Percentiles rank a stretch among this genome's conserved stretches.
phyloP scores from a whole-genome alignment of 2,888 invertebrate genomes.

The Dicyrtoma fusca region DNA sequence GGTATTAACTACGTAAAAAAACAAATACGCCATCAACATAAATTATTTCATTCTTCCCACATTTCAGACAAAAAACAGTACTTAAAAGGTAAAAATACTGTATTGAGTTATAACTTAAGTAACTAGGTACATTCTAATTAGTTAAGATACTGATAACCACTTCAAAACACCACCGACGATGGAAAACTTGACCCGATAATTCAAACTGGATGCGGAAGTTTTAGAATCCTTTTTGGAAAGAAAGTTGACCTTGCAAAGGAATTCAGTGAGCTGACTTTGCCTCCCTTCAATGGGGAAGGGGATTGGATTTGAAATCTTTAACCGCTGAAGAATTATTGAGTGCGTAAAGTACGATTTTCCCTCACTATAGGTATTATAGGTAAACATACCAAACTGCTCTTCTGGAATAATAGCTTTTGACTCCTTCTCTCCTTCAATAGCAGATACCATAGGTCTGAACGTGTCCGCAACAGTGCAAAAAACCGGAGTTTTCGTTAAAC shows the following conservation, averaged over 20 bases:
- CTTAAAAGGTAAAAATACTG: too few species aligned
- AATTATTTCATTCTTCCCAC: too few species aligned
- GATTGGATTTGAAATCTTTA: conserved; percentile 15
- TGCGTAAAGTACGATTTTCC: conserved; percentile 39
- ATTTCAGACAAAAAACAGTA: too few species aligned
- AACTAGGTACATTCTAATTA: too few species aligned
- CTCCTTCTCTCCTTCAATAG: background rate
- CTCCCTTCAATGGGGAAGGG: background rate
- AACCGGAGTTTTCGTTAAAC: conserved; percentile 39
- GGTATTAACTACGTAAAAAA: too few species aligned
- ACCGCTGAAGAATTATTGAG: conserved; percentile 27
- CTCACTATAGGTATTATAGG: conserved; percentile 40
- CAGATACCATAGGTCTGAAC: background rate
- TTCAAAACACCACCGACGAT: conserved; percentile 53
- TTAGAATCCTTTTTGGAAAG: conserved; percentile 50
- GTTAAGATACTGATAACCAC: too few species aligned
- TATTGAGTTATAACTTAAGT: too few species aligned
- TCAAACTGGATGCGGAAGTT: conserved; percentile 45
- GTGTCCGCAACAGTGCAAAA: conserved; percentile 37
- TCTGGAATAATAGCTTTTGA: background rate
- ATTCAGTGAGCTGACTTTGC: conserved; percentile 25
- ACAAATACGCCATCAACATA: too few species aligned
- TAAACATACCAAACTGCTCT: background rate
- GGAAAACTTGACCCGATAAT: conserved; percentile 52
- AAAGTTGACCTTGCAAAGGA: conserved; percentile 45